phyloP scores from a whole-genome alignment of 2,797 vertebrate genomes.

The Brachyalestes nurse region DNA sequence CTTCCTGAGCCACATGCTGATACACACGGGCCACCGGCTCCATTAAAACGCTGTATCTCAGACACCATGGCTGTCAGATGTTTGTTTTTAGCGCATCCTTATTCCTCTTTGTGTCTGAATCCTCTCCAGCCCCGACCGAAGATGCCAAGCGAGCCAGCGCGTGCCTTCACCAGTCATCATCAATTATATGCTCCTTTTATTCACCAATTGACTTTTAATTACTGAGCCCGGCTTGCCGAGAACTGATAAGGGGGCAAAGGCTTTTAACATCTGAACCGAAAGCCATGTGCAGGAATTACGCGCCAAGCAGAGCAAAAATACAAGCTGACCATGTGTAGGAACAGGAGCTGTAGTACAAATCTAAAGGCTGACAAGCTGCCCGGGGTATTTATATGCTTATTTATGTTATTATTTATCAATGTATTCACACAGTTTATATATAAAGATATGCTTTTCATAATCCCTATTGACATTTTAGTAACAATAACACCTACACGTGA shows the following conservation, averaged over 20 bases:
- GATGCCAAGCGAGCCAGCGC: neutral
- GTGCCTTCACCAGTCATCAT: slow-evolving; percentile 4
- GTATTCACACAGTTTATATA: too few relatives aligned
- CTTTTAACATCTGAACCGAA: slow-evolving; percentile 11
- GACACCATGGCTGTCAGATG: neutral
- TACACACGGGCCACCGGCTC: neutral
- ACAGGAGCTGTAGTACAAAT: too few relatives aligned
- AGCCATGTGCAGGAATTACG: neutral
- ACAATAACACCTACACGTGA: too few relatives aligned
- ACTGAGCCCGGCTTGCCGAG: neutral
- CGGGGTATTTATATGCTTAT: too few relatives aligned
- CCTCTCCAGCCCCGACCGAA: neutral
- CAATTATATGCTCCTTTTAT: slow-evolving; percentile 9
- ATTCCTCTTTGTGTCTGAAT: neutral
- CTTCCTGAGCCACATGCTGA: neutral
- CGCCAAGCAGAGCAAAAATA: neutral
- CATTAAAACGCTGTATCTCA: too few relatives aligned
- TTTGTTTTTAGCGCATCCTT: neutral
- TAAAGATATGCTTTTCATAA: too few relatives aligned
- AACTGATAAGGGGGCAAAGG: slow-evolving; percentile 16
- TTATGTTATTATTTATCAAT: too few relatives aligned
- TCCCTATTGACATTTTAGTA: too few relatives aligned
- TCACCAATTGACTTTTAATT: slow-evolving; percentile 26
- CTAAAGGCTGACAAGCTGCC: too few relatives aligned
- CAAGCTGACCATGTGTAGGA: neutral